These are phyloP conservation scores for Aradophagus sp. DNA, from an alignment of 1,140 invertebrate genomes.

Conservation along the genomic window DNA sequence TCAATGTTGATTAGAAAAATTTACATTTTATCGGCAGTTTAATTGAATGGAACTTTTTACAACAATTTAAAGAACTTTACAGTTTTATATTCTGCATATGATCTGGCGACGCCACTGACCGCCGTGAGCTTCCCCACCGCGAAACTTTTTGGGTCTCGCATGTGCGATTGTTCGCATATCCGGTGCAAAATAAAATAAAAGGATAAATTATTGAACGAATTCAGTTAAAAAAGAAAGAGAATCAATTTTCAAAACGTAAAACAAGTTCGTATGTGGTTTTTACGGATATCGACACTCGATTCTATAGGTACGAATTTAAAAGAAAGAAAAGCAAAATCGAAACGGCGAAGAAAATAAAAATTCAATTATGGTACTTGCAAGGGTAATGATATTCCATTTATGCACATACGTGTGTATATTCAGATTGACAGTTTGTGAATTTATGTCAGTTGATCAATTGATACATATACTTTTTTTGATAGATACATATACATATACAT, in stretches of 20 bases:
- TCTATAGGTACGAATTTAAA: slow-evolving; percentile 25
- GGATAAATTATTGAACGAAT: slow-evolving; percentile 17
- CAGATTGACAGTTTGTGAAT: no score
- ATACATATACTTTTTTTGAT: slow-evolving; percentile 10
- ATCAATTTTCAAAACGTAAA: no score
- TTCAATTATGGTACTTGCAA: slow-evolving; percentile 33
- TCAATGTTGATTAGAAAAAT: neutral
- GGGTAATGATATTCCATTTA: slow-evolving; percentile 21
- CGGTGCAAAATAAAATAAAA: slow-evolving; percentile 25
- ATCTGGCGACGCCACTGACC: slow-evolving; percentile 7
- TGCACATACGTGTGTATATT: slow-evolving; percentile 17
- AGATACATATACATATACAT: no score
- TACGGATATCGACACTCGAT: slow-evolving; percentile 26
- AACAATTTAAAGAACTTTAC: slow-evolving; percentile 16
- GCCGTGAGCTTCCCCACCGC: neutral
- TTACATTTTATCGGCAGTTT: neutral
- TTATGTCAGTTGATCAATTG: no score
- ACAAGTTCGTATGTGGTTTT: slow-evolving; percentile 22
- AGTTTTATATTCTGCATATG: slow-evolving; percentile 27
- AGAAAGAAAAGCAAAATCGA: slow-evolving; percentile 5
- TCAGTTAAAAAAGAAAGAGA: no score
- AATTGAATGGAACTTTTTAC: slow-evolving; percentile 6
- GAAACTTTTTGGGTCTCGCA: slow-evolving; percentile 14
- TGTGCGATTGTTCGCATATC: slow-evolving; percentile 25
- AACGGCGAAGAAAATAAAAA: slow-evolving; percentile 1